phyloP scores from a whole-genome alignment of 2,797 vertebrate genomes.

The Microcaecilia unicolor region DNA sequence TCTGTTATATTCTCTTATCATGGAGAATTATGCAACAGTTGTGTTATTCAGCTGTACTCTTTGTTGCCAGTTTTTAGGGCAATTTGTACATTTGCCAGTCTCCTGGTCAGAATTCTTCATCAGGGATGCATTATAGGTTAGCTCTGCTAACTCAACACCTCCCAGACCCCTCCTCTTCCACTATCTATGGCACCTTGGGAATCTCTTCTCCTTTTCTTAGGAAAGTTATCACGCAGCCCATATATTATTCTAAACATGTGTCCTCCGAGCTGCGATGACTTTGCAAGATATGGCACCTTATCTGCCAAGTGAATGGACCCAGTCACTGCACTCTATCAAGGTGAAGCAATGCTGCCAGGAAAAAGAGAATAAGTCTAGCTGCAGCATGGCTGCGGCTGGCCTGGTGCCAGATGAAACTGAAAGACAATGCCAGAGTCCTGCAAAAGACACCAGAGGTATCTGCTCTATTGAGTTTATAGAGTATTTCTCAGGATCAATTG shows the following conservation, averaged over 20 bases:
- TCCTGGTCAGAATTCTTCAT: no score
- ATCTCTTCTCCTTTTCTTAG: slow-evolving; percentile 36
- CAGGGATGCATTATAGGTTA: no score
- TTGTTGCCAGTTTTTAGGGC: no score
- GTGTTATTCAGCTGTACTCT: no score
- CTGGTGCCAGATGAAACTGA: slow-evolving; percentile 13
- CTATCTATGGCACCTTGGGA: slow-evolving; percentile 38
- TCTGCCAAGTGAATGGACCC: slow-evolving; percentile 65
- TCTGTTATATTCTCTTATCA: no score
- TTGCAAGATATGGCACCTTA: slow-evolving; percentile 65
- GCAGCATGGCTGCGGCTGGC: slow-evolving; percentile 6
- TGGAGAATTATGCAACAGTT: no score
- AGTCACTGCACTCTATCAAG: slow-evolving; percentile 57
- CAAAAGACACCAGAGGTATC: no score
- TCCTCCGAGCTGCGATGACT: slow-evolving; percentile 46
- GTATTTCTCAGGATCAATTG: no score
- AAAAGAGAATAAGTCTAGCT: slow-evolving; percentile 15
- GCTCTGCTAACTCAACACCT: neutral
- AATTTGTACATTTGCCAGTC: no score
- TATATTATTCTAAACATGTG: slow-evolving; percentile 56
- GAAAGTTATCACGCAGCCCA: slow-evolving; percentile 47
- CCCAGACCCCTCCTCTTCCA: neutral
- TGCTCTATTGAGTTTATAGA: no score
- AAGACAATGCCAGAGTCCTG: slow-evolving; percentile 1
- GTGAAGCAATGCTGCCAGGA: slow-evolving; percentile 26